Percentiles rank a stretch among this genome's conserved stretches.
Conservation (phyloP, 2,888 invertebrate genomes). For the Sinhomidia bicolor region DNA sequence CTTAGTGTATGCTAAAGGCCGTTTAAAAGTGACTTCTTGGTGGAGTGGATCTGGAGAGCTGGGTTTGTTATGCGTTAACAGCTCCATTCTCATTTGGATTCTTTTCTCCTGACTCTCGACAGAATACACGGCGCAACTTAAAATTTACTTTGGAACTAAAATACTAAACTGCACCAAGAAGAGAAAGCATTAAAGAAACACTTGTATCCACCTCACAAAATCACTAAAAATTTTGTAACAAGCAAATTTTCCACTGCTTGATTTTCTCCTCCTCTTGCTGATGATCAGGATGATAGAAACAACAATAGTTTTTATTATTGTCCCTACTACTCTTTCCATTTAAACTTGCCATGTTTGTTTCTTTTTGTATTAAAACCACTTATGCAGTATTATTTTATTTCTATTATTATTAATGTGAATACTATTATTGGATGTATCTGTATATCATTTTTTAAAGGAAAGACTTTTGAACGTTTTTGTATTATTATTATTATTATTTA, state of each 20-base stretch:
- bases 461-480: constrained; percentile 26
- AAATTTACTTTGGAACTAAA: not conserved
- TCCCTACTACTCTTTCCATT: not conserved
- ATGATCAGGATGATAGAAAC: constrained; percentile 26
- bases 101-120: not conserved
- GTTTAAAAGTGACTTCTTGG: constrained; percentile 79
- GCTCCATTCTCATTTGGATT: constrained; percentile 76
- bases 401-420: not conserved
- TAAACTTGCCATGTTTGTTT: not conserved
- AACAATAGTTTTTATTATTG: constrained; percentile 14
- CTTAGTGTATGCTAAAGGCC: constrained; percentile 78
- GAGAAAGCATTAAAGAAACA: not conserved
- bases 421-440: not conserved
- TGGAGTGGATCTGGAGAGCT: constrained; percentile 80
- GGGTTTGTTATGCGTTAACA: constrained; percentile 78
- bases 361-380: not conserved
- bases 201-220: not conserved
- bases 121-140: not conserved
- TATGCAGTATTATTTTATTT: not conserved
- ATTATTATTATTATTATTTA: not conserved
- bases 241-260: not conserved
- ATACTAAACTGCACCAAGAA: not conserved
- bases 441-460: constrained; percentile 15
- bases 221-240: not conserved
- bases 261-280: constrained; percentile 19